A percentile compares a stretch with the other conserved stretches of the same genome.
phyloP scores from a whole-genome alignment of 1,140 invertebrate genomes.

The Drosophila pallidifrons region DNA sequence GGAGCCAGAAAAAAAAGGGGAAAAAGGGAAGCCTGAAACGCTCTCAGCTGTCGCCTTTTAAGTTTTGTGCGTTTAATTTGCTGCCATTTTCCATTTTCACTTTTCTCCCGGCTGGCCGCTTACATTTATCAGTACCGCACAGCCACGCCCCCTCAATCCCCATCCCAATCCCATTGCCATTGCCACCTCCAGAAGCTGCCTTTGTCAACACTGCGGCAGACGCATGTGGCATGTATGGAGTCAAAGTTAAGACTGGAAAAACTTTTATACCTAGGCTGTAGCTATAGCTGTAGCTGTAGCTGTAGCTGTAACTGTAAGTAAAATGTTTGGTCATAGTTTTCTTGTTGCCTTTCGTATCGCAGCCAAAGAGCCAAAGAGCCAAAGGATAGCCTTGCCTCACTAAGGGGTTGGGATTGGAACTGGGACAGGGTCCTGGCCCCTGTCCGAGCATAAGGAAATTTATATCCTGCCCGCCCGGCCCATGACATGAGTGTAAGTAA shows the following conservation, averaged over 20 bases:
- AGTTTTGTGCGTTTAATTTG: conserved; percentile 74
- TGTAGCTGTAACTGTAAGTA: conserved; percentile 66
- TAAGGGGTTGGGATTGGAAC: neutral
- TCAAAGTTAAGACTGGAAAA: conserved; percentile 43
- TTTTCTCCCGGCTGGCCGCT: conserved; percentile 59
- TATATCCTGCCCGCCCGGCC: conserved; percentile 46
- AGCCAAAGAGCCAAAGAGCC: neutral
- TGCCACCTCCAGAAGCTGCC: conserved; percentile 30
- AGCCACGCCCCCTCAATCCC: conserved; percentile 14
- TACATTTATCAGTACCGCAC: conserved; percentile 62
- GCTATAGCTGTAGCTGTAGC: conserved; percentile 8
- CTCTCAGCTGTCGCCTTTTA: conserved; percentile 46
- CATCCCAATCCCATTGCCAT: neutral
- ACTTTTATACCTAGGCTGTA: conserved; percentile 55
- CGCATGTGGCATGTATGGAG: conserved; percentile 28
- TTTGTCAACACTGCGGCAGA: conserved; percentile 72
- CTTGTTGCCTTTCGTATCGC: conserved; percentile 6
- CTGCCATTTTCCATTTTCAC: conserved; percentile 80
- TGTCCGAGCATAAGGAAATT: conserved; percentile 54
- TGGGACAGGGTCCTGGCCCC: conserved; percentile 1
- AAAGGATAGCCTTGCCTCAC: neutral
- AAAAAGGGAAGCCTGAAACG: conserved; percentile 6
- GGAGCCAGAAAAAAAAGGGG: neutral
- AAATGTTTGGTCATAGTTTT: conserved; percentile 70
- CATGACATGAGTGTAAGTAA: conserved; percentile 49